Conservation (phyloP, 2,888 invertebrate species). For the Crocallis elinguaria region DNA sequence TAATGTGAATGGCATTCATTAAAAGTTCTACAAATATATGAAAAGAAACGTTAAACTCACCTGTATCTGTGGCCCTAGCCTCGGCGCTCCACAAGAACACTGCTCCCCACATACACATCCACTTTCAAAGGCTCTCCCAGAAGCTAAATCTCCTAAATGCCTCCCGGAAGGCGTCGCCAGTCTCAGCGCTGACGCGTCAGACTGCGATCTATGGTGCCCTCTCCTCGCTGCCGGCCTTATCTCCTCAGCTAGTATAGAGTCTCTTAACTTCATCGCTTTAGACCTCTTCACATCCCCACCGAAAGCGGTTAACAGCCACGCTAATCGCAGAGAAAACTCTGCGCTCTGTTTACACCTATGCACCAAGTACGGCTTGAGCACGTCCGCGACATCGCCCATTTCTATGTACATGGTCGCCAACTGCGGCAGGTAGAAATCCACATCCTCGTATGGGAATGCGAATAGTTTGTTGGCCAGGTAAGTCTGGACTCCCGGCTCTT, state of each 20-base stretch:
- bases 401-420: slow-evolving; percentile 99
- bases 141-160: slow-evolving; percentile 94
- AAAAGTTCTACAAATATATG: background rate
- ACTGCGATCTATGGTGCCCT: slow-evolving; percentile 88
- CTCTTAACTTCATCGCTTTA: slow-evolving; percentile 71
- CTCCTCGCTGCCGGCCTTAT: slow-evolving; percentile 76
- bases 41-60: slow-evolving; percentile 45
- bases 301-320: slow-evolving; percentile 98
- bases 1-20: background rate
- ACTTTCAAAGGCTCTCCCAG: slow-evolving; percentile 98
- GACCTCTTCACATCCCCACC: slow-evolving; percentile 86
- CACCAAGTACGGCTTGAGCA: slow-evolving; percentile 78
- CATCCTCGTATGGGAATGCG: slow-evolving; percentile 95
- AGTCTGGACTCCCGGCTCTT: slow-evolving; percentile 98
- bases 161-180: slow-evolving; percentile 84
- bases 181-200: slow-evolving; percentile 91
- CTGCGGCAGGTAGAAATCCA: slow-evolving; percentile 99
- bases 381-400: slow-evolving; percentile 98
- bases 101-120: slow-evolving; percentile 96
- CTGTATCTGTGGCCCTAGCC: slow-evolving; percentile 78
- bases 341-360: slow-evolving; percentile 94
- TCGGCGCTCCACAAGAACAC: slow-evolving; percentile 85
- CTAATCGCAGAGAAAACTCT: slow-evolving; percentile 97
- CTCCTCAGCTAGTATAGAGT: slow-evolving; percentile 76
- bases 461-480: slow-evolving; percentile 99